Conservation (phyloP, 2,797 vertebrate genomes). For the Sphaeramia orbicularis region DNA sequence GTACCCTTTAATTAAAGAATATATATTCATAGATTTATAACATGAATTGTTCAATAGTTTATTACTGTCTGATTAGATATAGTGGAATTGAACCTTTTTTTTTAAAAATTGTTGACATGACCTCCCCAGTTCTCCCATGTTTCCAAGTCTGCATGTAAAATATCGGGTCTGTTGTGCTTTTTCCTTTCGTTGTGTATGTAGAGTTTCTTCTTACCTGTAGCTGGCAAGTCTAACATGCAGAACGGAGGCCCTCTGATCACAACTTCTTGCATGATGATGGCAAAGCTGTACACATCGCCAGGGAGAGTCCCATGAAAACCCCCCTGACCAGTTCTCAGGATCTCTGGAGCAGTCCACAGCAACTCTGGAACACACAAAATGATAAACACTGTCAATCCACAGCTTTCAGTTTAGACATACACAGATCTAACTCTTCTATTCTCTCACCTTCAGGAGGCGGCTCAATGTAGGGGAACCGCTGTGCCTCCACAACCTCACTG, state of each 20-base stretch:
- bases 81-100: too few relatives aligned
- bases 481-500: constrained; percentile 81
- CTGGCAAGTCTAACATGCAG: constrained; percentile 83
- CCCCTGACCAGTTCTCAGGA: constrained; percentile 71
- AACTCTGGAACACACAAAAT: constrained; percentile 69
- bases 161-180: neutral
- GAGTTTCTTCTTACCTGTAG: constrained; percentile 64
- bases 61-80: too few relatives aligned
- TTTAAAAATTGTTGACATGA: too few relatives aligned
- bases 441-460: constrained; percentile 75
- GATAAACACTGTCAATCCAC: too few relatives aligned
- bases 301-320: constrained; percentile 66
- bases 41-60: too few relatives aligned
- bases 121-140: too few relatives aligned
- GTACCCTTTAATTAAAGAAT: too few relatives aligned
- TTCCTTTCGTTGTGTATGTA: too few relatives aligned
- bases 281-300: constrained; percentile 86
- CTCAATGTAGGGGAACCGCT: constrained; percentile 74
- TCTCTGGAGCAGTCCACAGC: constrained; percentile 87
- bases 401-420: too few relatives aligned
- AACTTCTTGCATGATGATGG: constrained; percentile 88
- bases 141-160: too few relatives aligned
- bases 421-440: neutral
- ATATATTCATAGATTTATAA: too few relatives aligned
- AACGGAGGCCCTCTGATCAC: constrained; percentile 84